phyloP scores from a whole-genome alignment of 2,888 invertebrate species.

The Conomelus anceps region DNA sequence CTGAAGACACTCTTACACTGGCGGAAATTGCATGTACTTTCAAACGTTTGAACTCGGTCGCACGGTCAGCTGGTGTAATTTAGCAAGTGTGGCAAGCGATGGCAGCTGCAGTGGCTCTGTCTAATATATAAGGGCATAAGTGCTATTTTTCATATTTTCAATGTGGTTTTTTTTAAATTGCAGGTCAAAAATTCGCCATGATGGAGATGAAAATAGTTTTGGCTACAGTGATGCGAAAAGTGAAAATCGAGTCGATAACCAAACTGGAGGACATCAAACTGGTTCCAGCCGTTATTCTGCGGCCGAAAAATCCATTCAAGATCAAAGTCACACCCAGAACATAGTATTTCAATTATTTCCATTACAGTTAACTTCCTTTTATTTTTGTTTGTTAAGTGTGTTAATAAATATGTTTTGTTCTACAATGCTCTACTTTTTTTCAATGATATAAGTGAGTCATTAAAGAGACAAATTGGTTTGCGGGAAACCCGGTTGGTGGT shows the following conservation, averaged over 20 bases:
- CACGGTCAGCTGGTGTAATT: too few relatives aligned
- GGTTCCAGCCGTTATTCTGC: conserved; percentile 22
- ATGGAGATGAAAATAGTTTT: conserved; percentile 35
- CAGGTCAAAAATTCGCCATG: conserved; percentile 37
- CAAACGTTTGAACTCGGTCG: too few relatives aligned
- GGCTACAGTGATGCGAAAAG: conserved; percentile 32
- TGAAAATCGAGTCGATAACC: conserved; percentile 29
- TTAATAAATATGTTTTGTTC: not conserved
- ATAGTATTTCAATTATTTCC: not conserved
- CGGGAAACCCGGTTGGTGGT: too few relatives aligned
- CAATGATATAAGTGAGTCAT: too few relatives aligned
- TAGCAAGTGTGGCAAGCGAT: too few relatives aligned
- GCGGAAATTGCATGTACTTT: too few relatives aligned
- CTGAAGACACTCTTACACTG: too few relatives aligned
- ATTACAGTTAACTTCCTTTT: not conserved
- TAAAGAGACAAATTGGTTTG: too few relatives aligned
- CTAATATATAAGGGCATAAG: too few relatives aligned
- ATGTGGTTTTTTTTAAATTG: conserved; percentile 6
- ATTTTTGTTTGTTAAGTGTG: not conserved
- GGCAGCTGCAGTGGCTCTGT: too few relatives aligned
- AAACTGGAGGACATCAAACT: conserved; percentile 29
- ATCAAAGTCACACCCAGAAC: not conserved
- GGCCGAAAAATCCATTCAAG: conserved; percentile 22
- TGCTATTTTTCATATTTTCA: not conserved
- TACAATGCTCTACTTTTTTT: not conserved